Evolutionary conservation across 2,888 invertebrate species (phyloP).

Genomic region (Ormyrus nitidulus): DNA sequence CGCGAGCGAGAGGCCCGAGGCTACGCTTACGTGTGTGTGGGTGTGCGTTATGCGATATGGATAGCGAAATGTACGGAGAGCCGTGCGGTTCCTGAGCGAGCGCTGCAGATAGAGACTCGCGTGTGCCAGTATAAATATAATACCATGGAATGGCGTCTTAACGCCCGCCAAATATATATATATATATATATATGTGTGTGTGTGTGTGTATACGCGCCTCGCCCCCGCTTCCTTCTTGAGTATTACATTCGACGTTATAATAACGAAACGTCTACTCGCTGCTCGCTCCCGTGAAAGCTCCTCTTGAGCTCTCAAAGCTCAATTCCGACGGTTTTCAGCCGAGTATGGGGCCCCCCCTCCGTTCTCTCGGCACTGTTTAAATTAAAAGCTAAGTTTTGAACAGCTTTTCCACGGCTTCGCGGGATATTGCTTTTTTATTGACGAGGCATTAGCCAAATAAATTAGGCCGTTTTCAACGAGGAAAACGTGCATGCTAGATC

Average conservation of each 20-base stretch:
- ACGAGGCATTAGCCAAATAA: too few relatives aligned
- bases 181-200: neutral
- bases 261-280: conserved; percentile 35
- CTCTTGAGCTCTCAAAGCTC: neutral
- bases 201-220: conserved; percentile 10
- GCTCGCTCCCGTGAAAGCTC: conserved; percentile 1
- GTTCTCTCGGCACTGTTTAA: too few relatives aligned
- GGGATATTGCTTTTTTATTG: too few relatives aligned
- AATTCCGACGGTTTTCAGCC: too few relatives aligned
- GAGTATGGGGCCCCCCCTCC: too few relatives aligned
- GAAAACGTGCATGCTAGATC: too few relatives aligned
- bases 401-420: too few relatives aligned
- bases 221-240: conserved; percentile 23
- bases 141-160: conserved; percentile 37
- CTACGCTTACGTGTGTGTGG: neutral
- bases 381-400: too few relatives aligned
- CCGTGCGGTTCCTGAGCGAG: conserved; percentile 5
- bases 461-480: too few relatives aligned
- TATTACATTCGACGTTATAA: conserved; percentile 53
- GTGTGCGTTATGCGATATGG: conserved; percentile 65
- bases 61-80: conserved; percentile 65
- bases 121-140: conserved; percentile 44
- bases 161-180: conserved; percentile 25
- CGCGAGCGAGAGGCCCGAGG: neutral
- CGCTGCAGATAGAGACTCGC: conserved; percentile 2